Conservation (phyloP, 2,113 vertebrate genomes). For the Neodontobutis hainanensis region DNA sequence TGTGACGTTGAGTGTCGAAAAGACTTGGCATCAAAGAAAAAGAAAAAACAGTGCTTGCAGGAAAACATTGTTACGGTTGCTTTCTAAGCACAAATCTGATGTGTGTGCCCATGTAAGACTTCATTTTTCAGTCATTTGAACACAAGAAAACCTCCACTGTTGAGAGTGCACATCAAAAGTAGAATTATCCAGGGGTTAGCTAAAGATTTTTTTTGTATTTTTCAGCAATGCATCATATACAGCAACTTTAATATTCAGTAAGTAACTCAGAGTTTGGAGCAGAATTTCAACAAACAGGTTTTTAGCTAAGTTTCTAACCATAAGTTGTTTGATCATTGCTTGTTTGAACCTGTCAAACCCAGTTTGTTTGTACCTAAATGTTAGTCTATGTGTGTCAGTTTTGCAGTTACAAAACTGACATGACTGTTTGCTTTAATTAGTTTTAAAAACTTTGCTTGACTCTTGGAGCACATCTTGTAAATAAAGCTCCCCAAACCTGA, state of each 20-base stretch:
- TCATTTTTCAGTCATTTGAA: constrained; percentile 18
- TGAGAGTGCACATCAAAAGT: not conserved
- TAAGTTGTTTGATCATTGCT: not conserved
- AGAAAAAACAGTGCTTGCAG: constrained; percentile 29
- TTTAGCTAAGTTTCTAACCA: no score
- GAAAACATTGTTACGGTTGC: constrained; percentile 24
- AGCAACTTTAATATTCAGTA: not conserved
- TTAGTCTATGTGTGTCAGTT: constrained; percentile 29
- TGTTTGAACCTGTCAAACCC: not conserved
- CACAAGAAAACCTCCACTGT: constrained; percentile 6
- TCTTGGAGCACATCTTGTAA: not conserved
- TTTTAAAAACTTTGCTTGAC: not conserved
- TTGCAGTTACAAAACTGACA: constrained; percentile 24
- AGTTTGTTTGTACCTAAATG: not conserved
- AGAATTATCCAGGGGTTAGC: not conserved
- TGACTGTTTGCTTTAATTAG: constrained; percentile 5
- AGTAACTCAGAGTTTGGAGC: not conserved
- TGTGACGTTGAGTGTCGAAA: constrained; percentile 28
- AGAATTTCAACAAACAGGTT: no score
- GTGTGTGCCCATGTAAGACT: constrained; percentile 6
- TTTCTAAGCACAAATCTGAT: constrained; percentile 37
- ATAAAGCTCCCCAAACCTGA: no score
- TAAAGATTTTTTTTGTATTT: not conserved
- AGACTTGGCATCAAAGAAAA: constrained; percentile 47
- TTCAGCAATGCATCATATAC: not conserved